Evolutionary conservation across 2,113 vertebrate genomes (phyloP).

Genomic region (Pygoscelis antarcticus): DNA sequence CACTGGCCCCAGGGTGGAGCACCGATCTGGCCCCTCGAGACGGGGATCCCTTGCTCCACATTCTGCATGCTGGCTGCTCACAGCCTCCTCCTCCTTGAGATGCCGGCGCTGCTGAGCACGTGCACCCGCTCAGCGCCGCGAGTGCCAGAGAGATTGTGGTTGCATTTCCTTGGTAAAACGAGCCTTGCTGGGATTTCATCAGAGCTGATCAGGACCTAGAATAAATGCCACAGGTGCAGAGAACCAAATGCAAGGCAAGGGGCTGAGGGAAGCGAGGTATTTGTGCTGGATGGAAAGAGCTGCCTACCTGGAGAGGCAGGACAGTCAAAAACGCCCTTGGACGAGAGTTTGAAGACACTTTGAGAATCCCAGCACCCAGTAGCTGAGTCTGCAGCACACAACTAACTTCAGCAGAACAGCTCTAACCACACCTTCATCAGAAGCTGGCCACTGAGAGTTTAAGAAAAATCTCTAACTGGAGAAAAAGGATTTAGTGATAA

Average conservation of each 20-base stretch:
- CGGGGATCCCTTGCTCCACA: background rate
- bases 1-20: fast-evolving
- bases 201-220: slow-evolving; percentile 37
- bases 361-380: background rate
- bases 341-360: background rate
- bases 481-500: background rate
- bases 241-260: slow-evolving; percentile 19
- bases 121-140: background rate
- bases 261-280: background rate
- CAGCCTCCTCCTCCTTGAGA: background rate
- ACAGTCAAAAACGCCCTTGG: background rate
- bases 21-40: background rate
- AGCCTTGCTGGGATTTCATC: slow-evolving; percentile 11
- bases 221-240: slow-evolving; percentile 56
- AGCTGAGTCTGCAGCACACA: background rate
- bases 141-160: background rate
- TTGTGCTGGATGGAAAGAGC: background rate
- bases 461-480: background rate
- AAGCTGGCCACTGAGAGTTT: background rate
- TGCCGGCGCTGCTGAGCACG: background rate
- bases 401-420: background rate
- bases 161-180: background rate
- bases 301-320: background rate
- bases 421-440: background rate
- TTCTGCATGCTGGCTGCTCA: background rate